Percentiles rank a stretch among this genome's conserved stretches.
Evolutionary conservation across 1,140 invertebrate genomes (phyloP).

Genomic region (Leptinotarsa undecemlineata): DNA sequence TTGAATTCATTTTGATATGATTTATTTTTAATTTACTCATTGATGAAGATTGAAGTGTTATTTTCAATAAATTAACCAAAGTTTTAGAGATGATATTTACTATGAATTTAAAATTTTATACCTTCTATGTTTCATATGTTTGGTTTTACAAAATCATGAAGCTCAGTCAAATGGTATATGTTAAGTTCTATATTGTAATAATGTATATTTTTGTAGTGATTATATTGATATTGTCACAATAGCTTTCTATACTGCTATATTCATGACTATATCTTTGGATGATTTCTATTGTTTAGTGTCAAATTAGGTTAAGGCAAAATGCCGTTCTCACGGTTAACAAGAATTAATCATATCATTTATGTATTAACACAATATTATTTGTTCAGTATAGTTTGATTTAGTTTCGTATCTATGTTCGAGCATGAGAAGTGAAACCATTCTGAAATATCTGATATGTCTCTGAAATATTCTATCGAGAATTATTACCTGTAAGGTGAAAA

Average conservation of each 20-base stretch:
- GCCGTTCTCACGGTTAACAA: conserved; percentile 41
- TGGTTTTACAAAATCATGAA: neutral
- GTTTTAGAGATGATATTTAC: too few species aligned
- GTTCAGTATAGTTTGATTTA: conserved; percentile 26
- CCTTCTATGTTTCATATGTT: too few species aligned
- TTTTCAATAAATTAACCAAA: too few species aligned
- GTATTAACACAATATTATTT: conserved; percentile 25
- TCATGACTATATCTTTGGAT: neutral
- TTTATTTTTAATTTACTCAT: neutral
- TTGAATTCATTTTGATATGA: neutral
- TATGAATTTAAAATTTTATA: too few species aligned
- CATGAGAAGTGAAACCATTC: too few species aligned
- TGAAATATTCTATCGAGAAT: neutral
- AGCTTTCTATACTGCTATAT: neutral
- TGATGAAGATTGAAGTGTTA: too few species aligned
- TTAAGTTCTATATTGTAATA: conserved; percentile 24
- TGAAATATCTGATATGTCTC: neutral
- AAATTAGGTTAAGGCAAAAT: conserved; percentile 34
- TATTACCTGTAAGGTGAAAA: conserved; percentile 11
- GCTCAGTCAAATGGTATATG: neutral
- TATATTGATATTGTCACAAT: neutral
- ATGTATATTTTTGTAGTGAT: conserved; percentile 2
- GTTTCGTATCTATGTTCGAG: too few species aligned
- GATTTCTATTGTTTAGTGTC: conserved; percentile 8
- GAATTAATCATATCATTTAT: conserved; percentile 53